These are phyloP conservation scores for Conistra vaccinii DNA, from an alignment of 2,888 invertebrate species.

Conservation along the genomic window DNA sequence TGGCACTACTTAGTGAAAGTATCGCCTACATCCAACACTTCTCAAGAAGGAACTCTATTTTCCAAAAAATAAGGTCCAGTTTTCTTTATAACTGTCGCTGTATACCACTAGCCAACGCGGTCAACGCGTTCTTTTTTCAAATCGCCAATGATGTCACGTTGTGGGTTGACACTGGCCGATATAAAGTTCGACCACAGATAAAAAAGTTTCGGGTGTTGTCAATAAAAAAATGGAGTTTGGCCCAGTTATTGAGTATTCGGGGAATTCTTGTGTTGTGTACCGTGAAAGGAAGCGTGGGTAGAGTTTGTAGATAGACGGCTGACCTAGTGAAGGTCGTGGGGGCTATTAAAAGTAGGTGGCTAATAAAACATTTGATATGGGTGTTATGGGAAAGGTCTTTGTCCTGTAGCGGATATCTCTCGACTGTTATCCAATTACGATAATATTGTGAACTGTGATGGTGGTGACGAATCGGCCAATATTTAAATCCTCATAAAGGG, in stretches of 20 bases:
- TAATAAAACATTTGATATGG: slow-evolving; percentile 18
- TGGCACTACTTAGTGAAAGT: slow-evolving; percentile 88
- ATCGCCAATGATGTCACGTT: slow-evolving; percentile 68
- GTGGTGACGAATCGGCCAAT: not conserved
- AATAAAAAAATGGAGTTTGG: slow-evolving; percentile 45
- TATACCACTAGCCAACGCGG: slow-evolving; percentile 72
- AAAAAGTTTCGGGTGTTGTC: slow-evolving; percentile 52
- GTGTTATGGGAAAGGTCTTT: not conserved
- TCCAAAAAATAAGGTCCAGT: slow-evolving; percentile 32
- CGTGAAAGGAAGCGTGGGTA: slow-evolving; percentile 31
- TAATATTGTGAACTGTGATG: not conserved
- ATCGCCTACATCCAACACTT: slow-evolving; percentile 61
- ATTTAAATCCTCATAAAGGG: not conserved
- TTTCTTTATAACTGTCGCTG: slow-evolving; percentile 27
- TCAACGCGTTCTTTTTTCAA: slow-evolving; percentile 72
- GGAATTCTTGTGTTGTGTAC: slow-evolving; percentile 38
- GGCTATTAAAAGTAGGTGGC: slow-evolving; percentile 9
- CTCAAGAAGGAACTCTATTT: slow-evolving; percentile 55
- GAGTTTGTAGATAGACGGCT: slow-evolving; percentile 23
- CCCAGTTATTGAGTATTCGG: slow-evolving; percentile 34
- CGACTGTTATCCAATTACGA: not conserved
- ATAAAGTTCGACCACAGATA: slow-evolving; percentile 55
- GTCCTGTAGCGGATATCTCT: not conserved
- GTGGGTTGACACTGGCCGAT: slow-evolving; percentile 68
- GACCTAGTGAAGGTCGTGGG: slow-evolving; percentile 37